phyloP scores from a whole-genome alignment of 1,140 invertebrate species.

The Polypedilum vanderplanki region DNA sequence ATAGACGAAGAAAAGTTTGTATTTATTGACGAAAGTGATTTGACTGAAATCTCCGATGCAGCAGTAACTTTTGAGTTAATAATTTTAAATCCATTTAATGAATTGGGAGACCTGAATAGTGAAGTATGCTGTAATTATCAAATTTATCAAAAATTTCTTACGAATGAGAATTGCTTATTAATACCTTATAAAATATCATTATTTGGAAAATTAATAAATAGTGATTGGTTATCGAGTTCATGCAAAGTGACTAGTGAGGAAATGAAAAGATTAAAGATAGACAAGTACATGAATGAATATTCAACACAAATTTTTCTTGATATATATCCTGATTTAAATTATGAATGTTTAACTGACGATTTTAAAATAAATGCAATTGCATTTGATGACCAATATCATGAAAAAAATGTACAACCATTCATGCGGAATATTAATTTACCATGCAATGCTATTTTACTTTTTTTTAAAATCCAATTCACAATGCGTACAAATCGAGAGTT shows the following conservation, averaged over 20 bases:
- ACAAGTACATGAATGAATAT: slow-evolving; percentile 41
- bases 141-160: slow-evolving; percentile 37
- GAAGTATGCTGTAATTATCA: slow-evolving; percentile 36
- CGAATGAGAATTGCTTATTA: slow-evolving; percentile 40
- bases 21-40: slow-evolving; percentile 39
- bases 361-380: slow-evolving; percentile 9
- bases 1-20: slow-evolving; percentile 40
- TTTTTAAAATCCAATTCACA: slow-evolving; percentile 1
- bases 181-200: slow-evolving; percentile 41
- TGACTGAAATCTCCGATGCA: slow-evolving; percentile 35
- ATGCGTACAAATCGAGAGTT: not conserved
- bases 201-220: slow-evolving; percentile 39
- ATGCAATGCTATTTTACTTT: not conserved
- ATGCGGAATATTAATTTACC: slow-evolving; percentile 26
- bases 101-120: slow-evolving; percentile 41
- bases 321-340: slow-evolving; percentile 34
- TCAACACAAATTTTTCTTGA: slow-evolving; percentile 42
- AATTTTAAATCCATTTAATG: slow-evolving; percentile 40
- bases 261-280: slow-evolving; percentile 38
- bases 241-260: slow-evolving; percentile 43
- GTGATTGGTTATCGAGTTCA: slow-evolving; percentile 41
- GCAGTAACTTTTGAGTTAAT: slow-evolving; percentile 43
- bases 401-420: not conserved
- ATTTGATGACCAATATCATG: not conserved
- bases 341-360: not conserved